These are phyloP conservation scores for Pterostichus madidus DNA, from an alignment of 2,888 invertebrate species.

Conservation along the genomic window DNA sequence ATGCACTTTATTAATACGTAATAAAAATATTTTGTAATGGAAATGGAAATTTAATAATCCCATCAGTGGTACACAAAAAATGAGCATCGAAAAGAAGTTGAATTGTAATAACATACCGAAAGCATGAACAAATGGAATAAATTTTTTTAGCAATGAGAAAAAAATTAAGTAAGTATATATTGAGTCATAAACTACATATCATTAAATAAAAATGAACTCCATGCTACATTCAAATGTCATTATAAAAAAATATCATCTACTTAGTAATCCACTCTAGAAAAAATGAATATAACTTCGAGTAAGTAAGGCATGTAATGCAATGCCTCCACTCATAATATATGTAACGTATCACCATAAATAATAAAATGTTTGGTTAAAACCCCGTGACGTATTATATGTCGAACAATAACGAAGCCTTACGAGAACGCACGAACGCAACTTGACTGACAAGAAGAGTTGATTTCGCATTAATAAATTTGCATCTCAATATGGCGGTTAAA, in stretches of 20 bases:
- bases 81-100: too few species aligned
- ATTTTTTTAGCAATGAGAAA: not conserved
- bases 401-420: constrained; percentile 31
- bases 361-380: constrained; percentile 64
- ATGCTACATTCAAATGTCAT: constrained; percentile 46
- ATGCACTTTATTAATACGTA: too few species aligned
- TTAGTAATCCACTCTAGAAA: not conserved
- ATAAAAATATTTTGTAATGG: too few species aligned
- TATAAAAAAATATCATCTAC: constrained; percentile 5
- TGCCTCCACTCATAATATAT: constrained; percentile 29
- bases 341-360: constrained; percentile 57
- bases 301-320: constrained; percentile 58
- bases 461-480: constrained; percentile 67
- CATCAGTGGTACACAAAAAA: too few species aligned
- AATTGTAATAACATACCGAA: too few species aligned
- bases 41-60: too few species aligned
- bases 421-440: constrained; percentile 44
- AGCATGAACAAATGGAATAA: too few species aligned
- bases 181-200: constrained; percentile 17
- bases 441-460: constrained; percentile 60
- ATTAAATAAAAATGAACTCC: constrained; percentile 10
- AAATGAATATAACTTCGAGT: constrained; percentile 40
- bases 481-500: constrained; percentile 61
- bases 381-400: constrained; percentile 56
- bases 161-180: constrained; percentile 21